Evolutionary conservation across 2,113 vertebrate species (phyloP).

Genomic region (Apteryx mantelli): DNA sequence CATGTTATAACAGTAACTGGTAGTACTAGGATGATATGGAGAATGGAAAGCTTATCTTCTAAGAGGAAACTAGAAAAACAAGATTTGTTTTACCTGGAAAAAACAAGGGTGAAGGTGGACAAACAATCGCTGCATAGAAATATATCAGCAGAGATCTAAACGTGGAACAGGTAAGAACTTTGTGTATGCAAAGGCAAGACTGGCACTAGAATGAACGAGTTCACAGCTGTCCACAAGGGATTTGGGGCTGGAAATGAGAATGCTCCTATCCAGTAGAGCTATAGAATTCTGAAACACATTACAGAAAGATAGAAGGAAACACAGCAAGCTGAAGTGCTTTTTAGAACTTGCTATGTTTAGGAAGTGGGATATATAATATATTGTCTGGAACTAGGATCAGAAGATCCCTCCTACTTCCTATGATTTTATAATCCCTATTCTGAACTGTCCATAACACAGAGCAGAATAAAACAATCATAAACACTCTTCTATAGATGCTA

Average conservation of each 20-base stretch:
- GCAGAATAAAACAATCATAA: background rate
- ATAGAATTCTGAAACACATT: background rate
- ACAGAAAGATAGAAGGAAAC: background rate
- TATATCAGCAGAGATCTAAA: background rate
- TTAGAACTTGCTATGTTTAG: background rate
- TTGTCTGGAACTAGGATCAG: background rate
- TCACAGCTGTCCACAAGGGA: background rate
- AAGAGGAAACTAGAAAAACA: background rate
- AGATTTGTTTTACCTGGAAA: background rate
- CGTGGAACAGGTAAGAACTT: background rate
- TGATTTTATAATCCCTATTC: background rate
- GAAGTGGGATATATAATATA: background rate
- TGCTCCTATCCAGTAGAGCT: background rate
- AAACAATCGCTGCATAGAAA: background rate
- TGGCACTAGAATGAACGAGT: background rate
- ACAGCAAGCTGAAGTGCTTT: background rate
- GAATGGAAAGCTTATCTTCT: background rate
- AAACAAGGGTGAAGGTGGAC: background rate
- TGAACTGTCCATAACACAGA: background rate
- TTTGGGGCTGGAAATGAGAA: background rate
- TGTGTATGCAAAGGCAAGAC: background rate
- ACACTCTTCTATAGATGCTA: rapidly evolving
- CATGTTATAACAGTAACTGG: background rate
- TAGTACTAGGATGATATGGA: background rate
- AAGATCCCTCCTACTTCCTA: background rate